Percentiles rank a stretch among this genome's conserved stretches.
Conservation (phyloP, 2,113 vertebrate species). For the Herpetotheres cachinnans region DNA sequence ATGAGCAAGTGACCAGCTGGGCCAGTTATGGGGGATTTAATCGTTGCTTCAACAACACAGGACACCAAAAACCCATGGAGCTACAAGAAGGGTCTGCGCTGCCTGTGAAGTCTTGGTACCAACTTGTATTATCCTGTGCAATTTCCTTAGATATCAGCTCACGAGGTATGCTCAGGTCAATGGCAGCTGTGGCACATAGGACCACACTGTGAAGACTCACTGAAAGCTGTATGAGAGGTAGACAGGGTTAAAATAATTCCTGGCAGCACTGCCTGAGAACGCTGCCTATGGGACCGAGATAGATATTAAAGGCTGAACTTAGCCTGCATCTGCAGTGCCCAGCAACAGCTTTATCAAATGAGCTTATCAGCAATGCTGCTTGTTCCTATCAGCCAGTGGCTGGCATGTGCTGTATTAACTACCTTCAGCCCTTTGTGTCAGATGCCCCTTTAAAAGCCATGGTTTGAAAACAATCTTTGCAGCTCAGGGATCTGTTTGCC, state of each 20-base stretch:
- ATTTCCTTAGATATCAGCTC: neutral
- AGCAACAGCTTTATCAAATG: slow-evolving; percentile 22
- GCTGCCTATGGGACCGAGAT: neutral
- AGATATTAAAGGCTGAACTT: neutral
- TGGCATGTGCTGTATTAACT: neutral
- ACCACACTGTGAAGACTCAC: neutral
- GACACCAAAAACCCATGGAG: neutral
- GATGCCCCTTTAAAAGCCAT: neutral
- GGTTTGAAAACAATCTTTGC: neutral
- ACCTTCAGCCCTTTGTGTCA: neutral
- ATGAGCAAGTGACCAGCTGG: neutral
- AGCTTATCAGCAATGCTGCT: slow-evolving; percentile 1
- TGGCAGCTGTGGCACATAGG: neutral
- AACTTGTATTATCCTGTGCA: neutral
- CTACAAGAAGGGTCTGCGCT: neutral
- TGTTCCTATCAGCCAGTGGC: neutral
- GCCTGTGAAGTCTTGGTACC: neutral
- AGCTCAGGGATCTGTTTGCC: neutral
- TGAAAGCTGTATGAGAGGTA: neutral
- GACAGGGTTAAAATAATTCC: neutral
- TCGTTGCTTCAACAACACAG: neutral
- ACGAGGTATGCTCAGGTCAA: neutral
- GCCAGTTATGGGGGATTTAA: rapidly evolving
- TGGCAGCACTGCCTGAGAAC: neutral
- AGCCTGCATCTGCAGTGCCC: neutral